Conservation (phyloP, 2,888 invertebrate genomes). For the Marasmarcha lunaedactyla region DNA sequence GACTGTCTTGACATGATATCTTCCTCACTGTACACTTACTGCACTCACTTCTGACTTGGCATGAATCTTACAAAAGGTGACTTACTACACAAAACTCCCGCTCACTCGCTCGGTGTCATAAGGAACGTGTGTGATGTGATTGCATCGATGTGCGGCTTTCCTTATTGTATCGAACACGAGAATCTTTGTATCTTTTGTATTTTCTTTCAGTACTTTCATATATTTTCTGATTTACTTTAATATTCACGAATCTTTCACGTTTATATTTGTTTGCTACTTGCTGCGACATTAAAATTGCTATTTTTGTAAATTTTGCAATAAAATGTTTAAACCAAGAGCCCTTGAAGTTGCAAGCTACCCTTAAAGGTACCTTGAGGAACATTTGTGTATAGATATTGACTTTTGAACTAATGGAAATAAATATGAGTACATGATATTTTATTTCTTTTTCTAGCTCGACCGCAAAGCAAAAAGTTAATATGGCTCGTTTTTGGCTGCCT, state of each 20-base stretch:
- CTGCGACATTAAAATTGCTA: slow-evolving; percentile 21
- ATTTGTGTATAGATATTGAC: too few species aligned
- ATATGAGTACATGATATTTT: slow-evolving; percentile 50
- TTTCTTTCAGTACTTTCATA: slow-evolving; percentile 24
- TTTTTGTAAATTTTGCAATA: neutral
- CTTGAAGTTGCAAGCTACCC: too few species aligned
- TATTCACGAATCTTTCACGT: slow-evolving; percentile 41
- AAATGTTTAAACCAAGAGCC: neutral
- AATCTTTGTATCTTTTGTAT: slow-evolving; percentile 27
- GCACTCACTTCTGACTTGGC: slow-evolving; percentile 32
- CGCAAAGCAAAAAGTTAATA: slow-evolving; percentile 65
- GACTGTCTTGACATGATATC: slow-evolving; percentile 44
- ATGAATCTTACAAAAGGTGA: slow-evolving; percentile 68
- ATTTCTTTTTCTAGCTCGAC: slow-evolving; percentile 64
- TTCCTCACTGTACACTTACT: slow-evolving; percentile 29
- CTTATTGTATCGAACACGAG: slow-evolving; percentile 41
- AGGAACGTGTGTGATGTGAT: slow-evolving; percentile 22
- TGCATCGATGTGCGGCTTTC: slow-evolving; percentile 48
- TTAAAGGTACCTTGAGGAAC: too few species aligned
- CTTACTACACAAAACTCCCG: slow-evolving; percentile 79
- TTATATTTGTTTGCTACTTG: slow-evolving; percentile 41
- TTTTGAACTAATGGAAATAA: slow-evolving; percentile 19
- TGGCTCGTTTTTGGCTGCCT: slow-evolving; percentile 69
- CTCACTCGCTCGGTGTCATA: slow-evolving; percentile 1
- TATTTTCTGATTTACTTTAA: slow-evolving; percentile 23